Conservation (phyloP, 2,797 vertebrate genomes). For the Tragopan temminckii region DNA sequence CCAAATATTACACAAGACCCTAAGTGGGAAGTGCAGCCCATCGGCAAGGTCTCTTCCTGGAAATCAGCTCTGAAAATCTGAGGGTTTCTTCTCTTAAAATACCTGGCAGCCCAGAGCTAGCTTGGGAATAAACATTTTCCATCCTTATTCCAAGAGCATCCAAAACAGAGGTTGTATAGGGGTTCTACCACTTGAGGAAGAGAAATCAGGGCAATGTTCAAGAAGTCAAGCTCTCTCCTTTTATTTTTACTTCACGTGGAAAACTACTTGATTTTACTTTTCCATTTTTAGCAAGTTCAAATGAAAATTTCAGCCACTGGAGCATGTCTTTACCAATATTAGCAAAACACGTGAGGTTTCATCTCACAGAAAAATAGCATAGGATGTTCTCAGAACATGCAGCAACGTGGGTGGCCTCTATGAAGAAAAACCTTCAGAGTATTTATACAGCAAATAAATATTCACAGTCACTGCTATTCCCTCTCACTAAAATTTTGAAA, state of each 20-base stretch:
- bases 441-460: constrained; percentile 72
- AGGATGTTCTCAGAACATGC: constrained; percentile 47
- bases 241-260: not conserved
- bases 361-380: not conserved
- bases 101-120: not conserved
- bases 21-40: not conserved
- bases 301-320: not conserved
- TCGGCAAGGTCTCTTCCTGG: not conserved
- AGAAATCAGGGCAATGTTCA: not conserved
- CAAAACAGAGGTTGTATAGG: not conserved
- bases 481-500: constrained; percentile 65
- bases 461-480: constrained; percentile 66
- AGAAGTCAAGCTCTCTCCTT: not conserved
- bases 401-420: constrained; percentile 34
- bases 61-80: no score
- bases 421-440: constrained; percentile 55
- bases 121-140: not conserved
- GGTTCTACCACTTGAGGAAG: not conserved
- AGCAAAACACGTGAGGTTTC: constrained; percentile 26
- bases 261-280: not conserved
- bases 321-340: not conserved
- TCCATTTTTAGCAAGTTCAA: not conserved
- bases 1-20: not conserved
- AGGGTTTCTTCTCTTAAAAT: no score
- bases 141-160: not conserved